Evolutionary conservation across 1,140 invertebrate species (phyloP).

Genomic region (Megalonaias nervosa): DNA sequence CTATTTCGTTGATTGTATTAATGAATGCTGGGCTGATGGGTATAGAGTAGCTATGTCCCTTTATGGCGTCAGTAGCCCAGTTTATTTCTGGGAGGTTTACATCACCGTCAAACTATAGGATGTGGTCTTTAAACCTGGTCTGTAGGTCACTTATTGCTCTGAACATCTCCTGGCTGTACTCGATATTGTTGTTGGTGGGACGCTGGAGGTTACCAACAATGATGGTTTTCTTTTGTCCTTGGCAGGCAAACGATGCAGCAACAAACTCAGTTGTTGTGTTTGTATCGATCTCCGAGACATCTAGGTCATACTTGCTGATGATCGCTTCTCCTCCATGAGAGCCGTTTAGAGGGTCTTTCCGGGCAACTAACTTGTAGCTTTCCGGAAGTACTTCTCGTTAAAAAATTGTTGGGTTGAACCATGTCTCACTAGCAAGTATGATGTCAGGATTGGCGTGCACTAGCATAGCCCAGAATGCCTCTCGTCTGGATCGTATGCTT

Average conservation of each 20-base stretch:
- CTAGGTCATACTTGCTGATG: not conserved
- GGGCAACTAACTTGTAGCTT: not conserved
- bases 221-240: not conserved
- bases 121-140: no score
- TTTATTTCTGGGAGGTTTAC: not conserved
- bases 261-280: not conserved
- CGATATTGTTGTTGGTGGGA: not conserved
- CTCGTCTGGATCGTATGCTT: not conserved
- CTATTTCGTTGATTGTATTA: constrained; percentile 10
- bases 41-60: not conserved
- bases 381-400: constrained; percentile 1
- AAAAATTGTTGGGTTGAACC: not conserved
- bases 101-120: not conserved
- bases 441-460: not conserved
- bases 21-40: constrained; percentile 1
- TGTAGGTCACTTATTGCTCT: not conserved
- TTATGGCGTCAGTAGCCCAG: constrained; percentile 7
- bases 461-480: constrained; percentile 5
- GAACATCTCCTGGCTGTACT: not conserved
- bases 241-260: not conserved
- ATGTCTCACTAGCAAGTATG: not conserved
- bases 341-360: not conserved
- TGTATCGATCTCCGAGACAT: not conserved
- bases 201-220: not conserved
- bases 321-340: constrained; percentile 1